Base-by-base conservation (phyloP, 2,113 vertebrate genomes). In the Ageneiosus marmoratus region DNA sequence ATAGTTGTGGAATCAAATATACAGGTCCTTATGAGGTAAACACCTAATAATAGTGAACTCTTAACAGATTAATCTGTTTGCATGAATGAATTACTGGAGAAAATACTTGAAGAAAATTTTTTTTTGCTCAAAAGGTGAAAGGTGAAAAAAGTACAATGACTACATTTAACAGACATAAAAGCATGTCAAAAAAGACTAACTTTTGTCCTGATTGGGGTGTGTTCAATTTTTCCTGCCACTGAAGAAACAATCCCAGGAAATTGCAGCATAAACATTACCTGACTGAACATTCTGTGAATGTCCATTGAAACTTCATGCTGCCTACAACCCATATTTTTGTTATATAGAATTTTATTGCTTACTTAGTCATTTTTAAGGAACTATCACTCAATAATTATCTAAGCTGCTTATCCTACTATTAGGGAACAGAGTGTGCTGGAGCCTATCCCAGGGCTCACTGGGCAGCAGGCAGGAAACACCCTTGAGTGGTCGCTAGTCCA, bases 231-330 rank as follows among this genome's bases (percentile, higher is more conserved):
- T 53, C 37, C 15, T 76, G 55, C 80, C 55, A 62, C 73, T 84
- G 34, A 65, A 55, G 75, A 84, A 89, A 89, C 88, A 88, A 88
- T 89, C 86, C 56, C 85, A 85, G 86, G 86, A 89, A 86, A 80
- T 41, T 80, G 63, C 50, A 63, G 46, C 51, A 85, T 60, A 86
- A 86, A 86, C 85, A 88, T 77, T 48, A 81, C 73, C 83, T 82
- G 80, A 51, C 41, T 74, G 75, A 72, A 32, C 24, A 60, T 74
- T 78, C 80, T 67, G 34, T 34, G 77, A 56, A 55, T 29, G 75
- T 81, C 16, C 51, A 32, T 3, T 69, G 56, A 41, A 86, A 41
- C 29, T 56, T 46, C 24, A 34, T 80, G 16, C 46, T 79, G 22
- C 44, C 51, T 46, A 20, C 34, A 41, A 76, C 16, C 44, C 56